These are phyloP conservation scores for Antheraea yamamai DNA, from an alignment of 2,888 invertebrate genomes.

Conservation along the genomic window DNA sequence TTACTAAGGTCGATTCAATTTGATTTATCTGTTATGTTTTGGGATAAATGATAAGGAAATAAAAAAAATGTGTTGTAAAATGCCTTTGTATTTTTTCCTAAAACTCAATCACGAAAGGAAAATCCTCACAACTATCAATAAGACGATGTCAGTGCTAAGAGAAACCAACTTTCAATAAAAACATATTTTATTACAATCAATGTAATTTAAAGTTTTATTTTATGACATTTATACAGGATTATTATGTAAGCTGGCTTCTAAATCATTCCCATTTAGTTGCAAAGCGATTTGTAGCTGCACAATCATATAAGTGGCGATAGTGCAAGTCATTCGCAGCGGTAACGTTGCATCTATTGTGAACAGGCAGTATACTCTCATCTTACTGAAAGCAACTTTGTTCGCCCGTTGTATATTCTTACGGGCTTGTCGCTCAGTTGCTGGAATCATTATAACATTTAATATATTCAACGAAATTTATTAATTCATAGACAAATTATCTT, in stretches of 20 bases:
- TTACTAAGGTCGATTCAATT: neutral
- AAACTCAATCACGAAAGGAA: too few relatives aligned
- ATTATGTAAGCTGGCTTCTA: neutral
- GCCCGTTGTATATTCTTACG: neutral
- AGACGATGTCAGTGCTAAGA: slow-evolving; percentile 37
- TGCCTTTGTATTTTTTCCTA: too few relatives aligned
- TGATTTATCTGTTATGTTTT: neutral
- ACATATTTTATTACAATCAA: neutral
- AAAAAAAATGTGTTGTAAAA: neutral
- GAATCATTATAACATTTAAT: neutral
- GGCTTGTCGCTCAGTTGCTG: neutral
- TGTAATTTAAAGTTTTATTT: neutral
- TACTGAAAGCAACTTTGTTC: neutral
- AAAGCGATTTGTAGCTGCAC: slow-evolving; percentile 29
- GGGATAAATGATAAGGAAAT: neutral
- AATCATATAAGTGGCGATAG: slow-evolving; percentile 27
- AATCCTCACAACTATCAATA: too few relatives aligned
- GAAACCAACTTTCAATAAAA: neutral
- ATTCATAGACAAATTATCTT: too few relatives aligned
- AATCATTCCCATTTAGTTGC: neutral
- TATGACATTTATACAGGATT: neutral
- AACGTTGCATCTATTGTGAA: slow-evolving; percentile 26
- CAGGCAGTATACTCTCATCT: neutral
- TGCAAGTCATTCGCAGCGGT: slow-evolving; percentile 22
- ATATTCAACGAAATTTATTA: too few relatives aligned